Percentiles rank a stretch among this genome's conserved stretches.
Evolutionary conservation across 2,888 invertebrate genomes (phyloP).

Genomic region (Agonum fuliginosum): DNA sequence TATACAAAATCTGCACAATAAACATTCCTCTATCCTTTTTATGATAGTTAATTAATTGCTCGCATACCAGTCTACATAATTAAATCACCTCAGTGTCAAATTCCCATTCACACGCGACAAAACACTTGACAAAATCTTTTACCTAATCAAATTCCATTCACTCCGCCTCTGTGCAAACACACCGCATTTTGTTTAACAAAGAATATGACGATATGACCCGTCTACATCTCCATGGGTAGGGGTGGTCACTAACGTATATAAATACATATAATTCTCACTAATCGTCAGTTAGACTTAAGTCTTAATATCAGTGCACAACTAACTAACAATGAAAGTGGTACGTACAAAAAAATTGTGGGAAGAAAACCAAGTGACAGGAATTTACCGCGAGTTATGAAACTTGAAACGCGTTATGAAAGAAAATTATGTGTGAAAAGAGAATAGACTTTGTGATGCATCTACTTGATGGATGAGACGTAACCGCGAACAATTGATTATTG

Average conservation of each 20-base stretch:
- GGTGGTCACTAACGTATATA: constrained; percentile 48
- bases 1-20: not conserved
- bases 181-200: constrained; percentile 42
- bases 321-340: constrained; percentile 57
- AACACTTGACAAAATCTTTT: constrained; percentile 4
- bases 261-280: constrained; percentile 40
- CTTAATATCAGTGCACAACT: constrained; percentile 46
- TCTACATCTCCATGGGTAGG: constrained; percentile 45
- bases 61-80: not conserved
- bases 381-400: constrained; percentile 8
- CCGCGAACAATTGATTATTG: constrained; percentile 21
- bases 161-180: constrained; percentile 16
- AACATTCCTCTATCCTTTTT: not conserved
- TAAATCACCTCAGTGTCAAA: constrained; percentile 8
- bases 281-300: constrained; percentile 48
- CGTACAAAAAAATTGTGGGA: constrained; percentile 43
- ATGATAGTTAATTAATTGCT: not conserved
- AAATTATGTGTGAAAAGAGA: not conserved
- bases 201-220: constrained; percentile 41
- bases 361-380: constrained; percentile 1
- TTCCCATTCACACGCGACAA: constrained; percentile 17
- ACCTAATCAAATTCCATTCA: constrained; percentile 29
- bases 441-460: not conserved
- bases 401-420: constrained; percentile 2
- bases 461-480: not conserved